Base-by-base conservation (phyloP, 2,888 invertebrate genomes). In the Luperina testacea region DNA sequence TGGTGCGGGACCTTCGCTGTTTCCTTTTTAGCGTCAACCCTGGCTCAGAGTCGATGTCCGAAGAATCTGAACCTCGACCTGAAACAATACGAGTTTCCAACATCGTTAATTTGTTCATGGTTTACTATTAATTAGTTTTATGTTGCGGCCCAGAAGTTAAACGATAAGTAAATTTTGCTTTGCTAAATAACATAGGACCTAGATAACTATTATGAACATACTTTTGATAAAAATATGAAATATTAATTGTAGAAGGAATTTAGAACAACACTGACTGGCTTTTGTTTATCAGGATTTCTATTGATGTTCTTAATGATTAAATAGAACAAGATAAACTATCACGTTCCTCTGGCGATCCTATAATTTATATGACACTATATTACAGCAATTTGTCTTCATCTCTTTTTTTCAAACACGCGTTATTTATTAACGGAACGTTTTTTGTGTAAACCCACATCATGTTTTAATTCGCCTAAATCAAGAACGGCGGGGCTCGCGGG, bases 1-100 rank as follows among this genome's bases (percentile, higher is more conserved):
- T 99, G 42, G 99, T 99, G 42, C 99, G 97, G 75, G 99, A 99
- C 15, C 99, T 97, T 0, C 99, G 97, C 92, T 99, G 99, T 92
- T 99, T 99, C 53, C 99, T 97, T 94, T 99, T 99, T 89, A 99
- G 93, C 0, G 98, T 98, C 82, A 99, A 98, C 0, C 99, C 99
- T 0, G 99, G 99, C 92, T 99, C 99, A 5, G 98, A 98, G 87
- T 99, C 99, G 88, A 98, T 98, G 91, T 99, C 99, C 61, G 97
- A 97, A 0, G 97, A 97, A 83, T 97, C 97, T 6, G 97, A 97
- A 24, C 96, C 96, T 81, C 97, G 94, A 84, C 96, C 97, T 97
- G 91, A 20, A 84, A 77, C 77, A 38, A 82, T 51, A 51, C 59
- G 80, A 32, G 71, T 59, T 24, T 7, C 1, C 24, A 38, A 78